Base-by-base conservation (phyloP, 2,888 invertebrate genomes). In the Drosophila lutescens region DNA sequence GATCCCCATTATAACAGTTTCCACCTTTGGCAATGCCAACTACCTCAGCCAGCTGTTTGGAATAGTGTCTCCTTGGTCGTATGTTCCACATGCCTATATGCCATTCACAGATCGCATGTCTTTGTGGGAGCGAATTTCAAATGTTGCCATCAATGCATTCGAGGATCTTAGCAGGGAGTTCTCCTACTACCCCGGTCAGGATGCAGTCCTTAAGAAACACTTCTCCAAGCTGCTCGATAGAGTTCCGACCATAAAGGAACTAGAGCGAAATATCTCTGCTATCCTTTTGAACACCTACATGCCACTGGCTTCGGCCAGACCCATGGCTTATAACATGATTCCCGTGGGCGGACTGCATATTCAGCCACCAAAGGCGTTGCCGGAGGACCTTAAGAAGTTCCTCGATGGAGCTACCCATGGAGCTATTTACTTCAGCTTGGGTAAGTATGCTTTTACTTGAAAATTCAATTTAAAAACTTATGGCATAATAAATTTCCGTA, bases 311-410 rank as follows among this genome's bases (percentile, higher is more conserved):
- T 88, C 91, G 0, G 84, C 92, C 0, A 88, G 91, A 47, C 93
- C 93, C 0, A 61, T 87, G 0, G 87, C 92, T 0, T 91, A 92
- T 2, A 92, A 91, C 1, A 86, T 93, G 55, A 86, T 94, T 8
- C 92, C 93, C 54, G 92, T 94, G 1, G 94, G 93, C 1, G 94
- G 94, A 13, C 78, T 94, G 9, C 94, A 94, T 61, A 91, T 94
- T 30, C 82, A 89, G 9, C 82, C 84, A 5, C 65, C 85, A 0
- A 88, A 91, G 38, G 56, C 79, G 0, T 56, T 91, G 57, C 86
- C 90, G 0, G 41, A 61, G 17, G 82, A 90, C 23, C 76, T 93
- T 0, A 70, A 92, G 56, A 67, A 86, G 36, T 93, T 92, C 73
- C 62, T 93, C 12, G 91, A 92, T 61, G 90, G 76, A 6, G 90